A percentile compares a stretch with the other conserved stretches of the same genome.
Evolutionary conservation across 2,113 vertebrate species (phyloP).

Genomic region (Crotalus helleri): DNA sequence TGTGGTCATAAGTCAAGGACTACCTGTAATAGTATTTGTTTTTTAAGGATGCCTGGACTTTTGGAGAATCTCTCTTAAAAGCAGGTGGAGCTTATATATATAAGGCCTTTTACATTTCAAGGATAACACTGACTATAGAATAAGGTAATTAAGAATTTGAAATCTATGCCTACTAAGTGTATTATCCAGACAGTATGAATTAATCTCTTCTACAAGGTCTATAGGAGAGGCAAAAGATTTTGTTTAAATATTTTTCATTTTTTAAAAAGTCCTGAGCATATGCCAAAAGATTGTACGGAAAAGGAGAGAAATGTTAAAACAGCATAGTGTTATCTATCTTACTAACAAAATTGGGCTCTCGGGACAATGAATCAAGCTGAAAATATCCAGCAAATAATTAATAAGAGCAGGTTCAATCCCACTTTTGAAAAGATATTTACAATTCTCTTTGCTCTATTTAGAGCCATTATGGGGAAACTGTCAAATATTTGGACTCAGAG

Average conservation of each 20-base stretch:
- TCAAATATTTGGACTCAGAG: neutral
- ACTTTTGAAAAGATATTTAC: slow-evolving; percentile 8
- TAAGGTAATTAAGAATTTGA: slow-evolving; percentile 30
- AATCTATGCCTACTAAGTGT: slow-evolving; percentile 25
- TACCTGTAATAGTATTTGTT: neutral
- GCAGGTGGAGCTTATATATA: slow-evolving; percentile 22
- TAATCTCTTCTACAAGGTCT: slow-evolving; percentile 6
- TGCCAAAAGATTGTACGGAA: slow-evolving; percentile 26
- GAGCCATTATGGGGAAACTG: neutral
- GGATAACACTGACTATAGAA: neutral
- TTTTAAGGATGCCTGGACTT: neutral
- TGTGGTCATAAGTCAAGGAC: neutral
- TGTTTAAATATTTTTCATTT: neutral
- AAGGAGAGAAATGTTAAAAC: slow-evolving; percentile 15
- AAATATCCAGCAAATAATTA: slow-evolving; percentile 24
- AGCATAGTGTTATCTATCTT: neutral
- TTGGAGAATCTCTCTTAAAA: slow-evolving; percentile 18
- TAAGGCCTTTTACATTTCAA: slow-evolving; percentile 19
- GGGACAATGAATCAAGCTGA: slow-evolving; percentile 20
- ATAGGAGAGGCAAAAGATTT: slow-evolving; percentile 3
- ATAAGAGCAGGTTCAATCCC: slow-evolving; percentile 7
- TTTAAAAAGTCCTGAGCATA: fast-evolving
- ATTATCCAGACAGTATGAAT: slow-evolving; percentile 19
- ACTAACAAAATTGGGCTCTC: slow-evolving; percentile 4
- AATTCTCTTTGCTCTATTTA: neutral